phyloP scores from a whole-genome alignment of 2,113 vertebrate genomes.

The Macrotis lagotis region DNA sequence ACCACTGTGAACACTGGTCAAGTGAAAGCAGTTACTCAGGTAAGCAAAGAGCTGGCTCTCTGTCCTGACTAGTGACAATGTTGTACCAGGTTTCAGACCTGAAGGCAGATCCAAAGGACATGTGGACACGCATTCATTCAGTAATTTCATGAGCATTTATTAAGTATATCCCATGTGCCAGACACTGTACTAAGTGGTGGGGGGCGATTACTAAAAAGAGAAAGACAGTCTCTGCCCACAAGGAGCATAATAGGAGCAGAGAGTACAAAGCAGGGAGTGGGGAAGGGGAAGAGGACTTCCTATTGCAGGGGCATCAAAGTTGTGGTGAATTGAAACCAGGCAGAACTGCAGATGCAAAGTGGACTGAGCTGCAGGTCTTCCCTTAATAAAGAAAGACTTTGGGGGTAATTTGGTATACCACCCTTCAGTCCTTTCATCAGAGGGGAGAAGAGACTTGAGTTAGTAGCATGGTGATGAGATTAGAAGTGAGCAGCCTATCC shows the following conservation, averaged over 20 bases:
- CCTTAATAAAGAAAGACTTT: background rate
- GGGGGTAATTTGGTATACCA: background rate
- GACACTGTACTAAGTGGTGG: background rate
- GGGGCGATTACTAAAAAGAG: background rate
- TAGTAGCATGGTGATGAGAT: background rate
- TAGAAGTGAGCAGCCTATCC: too few relatives aligned
- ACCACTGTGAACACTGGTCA: conserved; percentile 90
- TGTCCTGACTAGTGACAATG: background rate
- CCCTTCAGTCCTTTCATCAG: background rate
- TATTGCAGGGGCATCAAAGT: background rate
- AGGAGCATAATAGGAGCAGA: background rate
- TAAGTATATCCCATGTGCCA: background rate
- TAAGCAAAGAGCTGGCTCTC: conserved; percentile 55
- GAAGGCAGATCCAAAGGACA: background rate
- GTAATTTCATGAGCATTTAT: background rate
- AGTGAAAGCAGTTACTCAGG: conserved; percentile 92
- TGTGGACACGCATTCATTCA: background rate
- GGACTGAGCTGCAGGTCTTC: background rate
- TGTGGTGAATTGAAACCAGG: background rate
- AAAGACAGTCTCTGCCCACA: background rate
- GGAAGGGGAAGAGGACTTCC: background rate
- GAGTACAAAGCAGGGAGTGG: background rate
- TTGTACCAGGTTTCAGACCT: background rate
- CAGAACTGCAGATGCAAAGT: background rate
- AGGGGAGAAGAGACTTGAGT: background rate